Evolutionary conservation across 2,888 invertebrate species (phyloP).

Genomic region (Hylaea fasciaria): DNA sequence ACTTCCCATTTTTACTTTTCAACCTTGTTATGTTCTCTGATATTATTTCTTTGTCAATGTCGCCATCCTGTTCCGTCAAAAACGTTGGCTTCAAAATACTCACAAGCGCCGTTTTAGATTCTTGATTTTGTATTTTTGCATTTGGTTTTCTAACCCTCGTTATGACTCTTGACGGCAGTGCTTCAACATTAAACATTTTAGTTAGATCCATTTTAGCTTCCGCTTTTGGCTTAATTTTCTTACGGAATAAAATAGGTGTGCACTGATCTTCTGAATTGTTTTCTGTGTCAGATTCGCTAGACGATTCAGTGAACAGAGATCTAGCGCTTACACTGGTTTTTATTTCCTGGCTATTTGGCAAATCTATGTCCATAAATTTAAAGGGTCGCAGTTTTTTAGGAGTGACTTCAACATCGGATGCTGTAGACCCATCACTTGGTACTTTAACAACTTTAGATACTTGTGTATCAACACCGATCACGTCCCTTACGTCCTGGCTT

Average conservation of each 20-base stretch:
- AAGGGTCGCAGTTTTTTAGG: slow-evolving; percentile 63
- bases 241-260: slow-evolving; percentile 60
- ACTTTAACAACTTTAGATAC: slow-evolving; percentile 47
- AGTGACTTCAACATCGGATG: slow-evolving; percentile 64
- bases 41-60: slow-evolving; percentile 65
- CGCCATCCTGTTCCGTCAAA: slow-evolving; percentile 61
- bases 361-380: slow-evolving; percentile 62
- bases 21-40: slow-evolving; percentile 66
- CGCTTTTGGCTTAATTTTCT: slow-evolving; percentile 51
- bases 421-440: slow-evolving; percentile 52
- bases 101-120: slow-evolving; percentile 44
- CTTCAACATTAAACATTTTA: slow-evolving; percentile 60
- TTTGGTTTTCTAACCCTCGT: slow-evolving; percentile 72
- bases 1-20: slow-evolving; percentile 56
- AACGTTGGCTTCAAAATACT: slow-evolving; percentile 60
- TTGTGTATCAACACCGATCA: slow-evolving; percentile 49
- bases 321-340: slow-evolving; percentile 56
- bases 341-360: slow-evolving; percentile 76
- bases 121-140: slow-evolving; percentile 50
- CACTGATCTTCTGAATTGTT: slow-evolving; percentile 55
- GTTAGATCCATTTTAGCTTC: slow-evolving; percentile 62
- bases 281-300: slow-evolving; percentile 70
- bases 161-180: slow-evolving; percentile 66
- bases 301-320: slow-evolving; percentile 53
- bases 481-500: slow-evolving; percentile 51